Evolutionary conservation across 2,888 invertebrate genomes (phyloP).

Genomic region (Orchesella flavescens): DNA sequence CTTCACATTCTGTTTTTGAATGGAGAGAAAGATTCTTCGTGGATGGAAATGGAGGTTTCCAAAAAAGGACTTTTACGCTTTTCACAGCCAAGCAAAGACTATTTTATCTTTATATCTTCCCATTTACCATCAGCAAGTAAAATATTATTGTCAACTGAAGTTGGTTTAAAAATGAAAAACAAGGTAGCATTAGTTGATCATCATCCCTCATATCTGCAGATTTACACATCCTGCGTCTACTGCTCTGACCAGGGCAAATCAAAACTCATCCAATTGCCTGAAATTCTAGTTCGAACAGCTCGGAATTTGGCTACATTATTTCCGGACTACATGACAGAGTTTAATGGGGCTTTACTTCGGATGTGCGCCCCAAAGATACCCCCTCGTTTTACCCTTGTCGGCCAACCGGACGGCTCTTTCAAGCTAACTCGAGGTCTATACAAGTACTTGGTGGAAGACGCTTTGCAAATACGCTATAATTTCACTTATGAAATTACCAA

Average conservation of each 20-base stretch:
- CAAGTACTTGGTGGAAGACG: constrained; percentile 32
- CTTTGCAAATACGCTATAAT: constrained; percentile 22
- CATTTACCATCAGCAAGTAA: not conserved
- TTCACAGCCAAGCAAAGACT: not conserved
- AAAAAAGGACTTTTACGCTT: not conserved
- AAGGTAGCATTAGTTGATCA: constrained; percentile 14
- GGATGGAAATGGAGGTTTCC: not conserved
- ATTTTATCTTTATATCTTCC: constrained; percentile 5
- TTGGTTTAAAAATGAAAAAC: constrained; percentile 20
- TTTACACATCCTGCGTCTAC: constrained; percentile 20
- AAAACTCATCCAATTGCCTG: not conserved
- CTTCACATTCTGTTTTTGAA: no score
- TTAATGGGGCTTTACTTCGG: constrained; percentile 5
- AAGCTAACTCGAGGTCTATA: constrained; percentile 17
- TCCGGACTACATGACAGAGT: not conserved
- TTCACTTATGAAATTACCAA: not conserved
- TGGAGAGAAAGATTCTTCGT: no score
- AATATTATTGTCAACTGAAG: constrained; percentile 3
- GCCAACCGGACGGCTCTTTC: constrained; percentile 15
- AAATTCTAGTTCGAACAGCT: not conserved
- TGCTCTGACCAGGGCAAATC: constrained; percentile 14
- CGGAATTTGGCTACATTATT: not conserved
- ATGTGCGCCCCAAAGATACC: constrained; percentile 21
- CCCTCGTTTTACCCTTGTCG: not conserved
- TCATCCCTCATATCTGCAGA: not conserved